A percentile compares a stretch with the other conserved stretches of the same genome.
Evolutionary conservation across 2,797 vertebrate genomes (phyloP).

Genomic region (Sternotherus odoratus): DNA sequence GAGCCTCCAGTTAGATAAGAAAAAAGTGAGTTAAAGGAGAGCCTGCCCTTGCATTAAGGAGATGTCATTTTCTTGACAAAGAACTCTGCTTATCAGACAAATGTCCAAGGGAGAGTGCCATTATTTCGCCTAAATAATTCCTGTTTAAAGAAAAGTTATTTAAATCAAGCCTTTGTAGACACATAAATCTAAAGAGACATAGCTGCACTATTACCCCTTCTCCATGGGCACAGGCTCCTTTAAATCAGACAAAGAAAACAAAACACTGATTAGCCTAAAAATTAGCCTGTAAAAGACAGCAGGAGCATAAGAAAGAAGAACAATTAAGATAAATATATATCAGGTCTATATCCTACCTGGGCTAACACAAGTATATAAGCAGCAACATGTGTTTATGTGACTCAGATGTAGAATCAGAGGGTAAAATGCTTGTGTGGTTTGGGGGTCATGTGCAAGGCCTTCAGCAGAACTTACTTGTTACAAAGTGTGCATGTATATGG

Average conservation of each 20-base stretch:
- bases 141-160: constrained; percentile 12
- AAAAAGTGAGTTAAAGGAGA: background rate
- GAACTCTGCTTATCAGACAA: constrained; percentile 8
- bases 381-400: background rate
- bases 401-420: background rate
- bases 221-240: background rate
- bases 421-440: background rate
- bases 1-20: background rate
- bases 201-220: background rate
- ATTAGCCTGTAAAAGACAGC: background rate
- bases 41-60: background rate
- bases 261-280: background rate
- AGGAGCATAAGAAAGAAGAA: background rate
- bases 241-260: background rate
- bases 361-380: rapidly evolving
- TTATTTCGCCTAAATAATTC: background rate
- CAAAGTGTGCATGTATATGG: background rate
- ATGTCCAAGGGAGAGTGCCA: background rate
- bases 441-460: background rate
- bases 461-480: background rate
- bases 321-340: background rate
- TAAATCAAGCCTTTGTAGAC: background rate
- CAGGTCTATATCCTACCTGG: background rate
- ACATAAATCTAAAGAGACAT: background rate
- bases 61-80: background rate